phyloP scores from a whole-genome alignment of 2,888 invertebrate species.

The Cyaniris semiargus region DNA sequence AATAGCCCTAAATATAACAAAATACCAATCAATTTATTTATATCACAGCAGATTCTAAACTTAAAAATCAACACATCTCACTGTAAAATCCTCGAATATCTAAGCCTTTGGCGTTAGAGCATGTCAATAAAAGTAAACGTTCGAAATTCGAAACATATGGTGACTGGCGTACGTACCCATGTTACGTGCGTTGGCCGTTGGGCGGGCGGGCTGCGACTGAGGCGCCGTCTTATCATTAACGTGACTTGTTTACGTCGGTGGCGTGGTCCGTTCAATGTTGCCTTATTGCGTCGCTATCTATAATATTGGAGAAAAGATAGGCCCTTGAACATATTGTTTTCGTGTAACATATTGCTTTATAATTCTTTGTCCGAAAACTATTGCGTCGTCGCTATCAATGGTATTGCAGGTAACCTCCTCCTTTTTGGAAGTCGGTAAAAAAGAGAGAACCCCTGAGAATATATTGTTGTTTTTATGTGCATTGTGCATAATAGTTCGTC shows the following conservation, averaged over 20 bases:
- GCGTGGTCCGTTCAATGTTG: slow-evolving; percentile 65
- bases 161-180: slow-evolving; percentile 25
- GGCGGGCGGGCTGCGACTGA: slow-evolving; percentile 74
- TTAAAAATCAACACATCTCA: not conserved
- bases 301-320: not conserved
- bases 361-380: too few relatives aligned
- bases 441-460: too few relatives aligned
- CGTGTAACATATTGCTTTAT: too few relatives aligned
- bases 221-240: slow-evolving; percentile 67
- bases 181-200: slow-evolving; percentile 33
- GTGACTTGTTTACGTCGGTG: slow-evolving; percentile 66
- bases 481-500: too few relatives aligned
- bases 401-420: too few relatives aligned
- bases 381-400: too few relatives aligned
- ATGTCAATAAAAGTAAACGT: not conserved
- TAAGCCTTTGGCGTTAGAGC: not conserved
- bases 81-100: not conserved
- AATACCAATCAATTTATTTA: not conserved
- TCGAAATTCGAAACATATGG: slow-evolving; percentile 25
- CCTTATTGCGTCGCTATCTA: slow-evolving; percentile 47
- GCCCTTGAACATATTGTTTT: not conserved
- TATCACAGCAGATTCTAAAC: not conserved
- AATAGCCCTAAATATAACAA: not conserved
- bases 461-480: too few relatives aligned
- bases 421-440: too few relatives aligned